Percentiles rank a stretch among this genome's conserved stretches.
These are phyloP conservation scores for Microplitis manilae DNA, from an alignment of 2,888 invertebrate species.

Conservation along the genomic window DNA sequence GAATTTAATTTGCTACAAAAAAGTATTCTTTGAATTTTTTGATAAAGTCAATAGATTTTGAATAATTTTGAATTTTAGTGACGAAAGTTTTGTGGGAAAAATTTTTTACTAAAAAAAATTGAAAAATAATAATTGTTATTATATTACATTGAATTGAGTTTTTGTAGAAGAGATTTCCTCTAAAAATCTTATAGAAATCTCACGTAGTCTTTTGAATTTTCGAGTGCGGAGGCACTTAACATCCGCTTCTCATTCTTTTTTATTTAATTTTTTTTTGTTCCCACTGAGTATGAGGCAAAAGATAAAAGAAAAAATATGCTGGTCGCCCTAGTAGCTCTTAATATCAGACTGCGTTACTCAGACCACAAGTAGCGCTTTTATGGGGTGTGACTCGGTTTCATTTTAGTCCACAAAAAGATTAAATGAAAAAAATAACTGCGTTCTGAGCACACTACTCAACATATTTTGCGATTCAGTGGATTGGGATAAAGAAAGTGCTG, in stretches of 20 bases:
- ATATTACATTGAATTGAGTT: not conserved
- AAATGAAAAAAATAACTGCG: not conserved
- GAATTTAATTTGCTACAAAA: too few relatives aligned
- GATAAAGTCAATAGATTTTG: too few relatives aligned
- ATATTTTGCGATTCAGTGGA: not conserved
- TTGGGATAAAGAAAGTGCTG: too few relatives aligned
- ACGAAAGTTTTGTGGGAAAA: not conserved
- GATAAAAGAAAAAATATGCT: constrained; percentile 27
- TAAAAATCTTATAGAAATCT: not conserved
- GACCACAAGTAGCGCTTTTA: constrained; percentile 25
- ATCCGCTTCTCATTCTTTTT: constrained; percentile 13
- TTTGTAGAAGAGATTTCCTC: not conserved
- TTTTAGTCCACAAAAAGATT: constrained; percentile 2
- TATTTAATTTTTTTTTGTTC: not conserved
- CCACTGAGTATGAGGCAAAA: not conserved
- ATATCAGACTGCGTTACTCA: not conserved
- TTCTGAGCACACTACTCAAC: not conserved
- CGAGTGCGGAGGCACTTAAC: constrained; percentile 1
- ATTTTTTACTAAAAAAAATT: not conserved
- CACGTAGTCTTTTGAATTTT: not conserved
- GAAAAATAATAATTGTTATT: not conserved
- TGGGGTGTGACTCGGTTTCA: constrained; percentile 34
- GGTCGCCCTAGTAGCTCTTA: not conserved
- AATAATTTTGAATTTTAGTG: too few relatives aligned
- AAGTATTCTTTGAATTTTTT: too few relatives aligned